A percentile compares a stretch with the other conserved stretches of the same genome.
Evolutionary conservation across 2,888 invertebrate species (phyloP).

Genomic region (Plusia festucae): DNA sequence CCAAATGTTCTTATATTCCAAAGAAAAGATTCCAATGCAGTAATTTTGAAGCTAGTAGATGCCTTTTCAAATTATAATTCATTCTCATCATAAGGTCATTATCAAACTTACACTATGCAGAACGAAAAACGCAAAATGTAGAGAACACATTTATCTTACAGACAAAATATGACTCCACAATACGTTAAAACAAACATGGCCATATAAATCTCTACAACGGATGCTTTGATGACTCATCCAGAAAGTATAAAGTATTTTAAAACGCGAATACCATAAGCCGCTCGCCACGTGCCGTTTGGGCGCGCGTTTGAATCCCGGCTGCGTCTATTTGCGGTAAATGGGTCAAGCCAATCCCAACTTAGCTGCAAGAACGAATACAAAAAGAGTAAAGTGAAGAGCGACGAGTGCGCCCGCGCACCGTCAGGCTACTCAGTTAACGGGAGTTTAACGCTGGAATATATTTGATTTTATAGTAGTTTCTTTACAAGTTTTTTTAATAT

Average conservation of each 20-base stretch:
- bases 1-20: too few relatives aligned
- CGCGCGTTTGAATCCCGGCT: conserved; percentile 76
- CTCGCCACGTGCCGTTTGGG: conserved; percentile 74
- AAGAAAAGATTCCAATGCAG: too few relatives aligned
- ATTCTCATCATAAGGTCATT: too few relatives aligned
- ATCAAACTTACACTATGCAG: background rate
- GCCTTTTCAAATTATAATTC: too few relatives aligned
- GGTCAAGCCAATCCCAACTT: conserved; percentile 87
- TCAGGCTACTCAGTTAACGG: conserved; percentile 37
- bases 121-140: background rate
- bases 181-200: conserved; percentile 9
- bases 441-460: conserved; percentile 31
- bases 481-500: background rate
- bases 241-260: conserved; percentile 47
- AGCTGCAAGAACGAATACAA: conserved; percentile 88
- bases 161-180: background rate
- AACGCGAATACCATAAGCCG: conserved; percentile 56
- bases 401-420: conserved; percentile 53
- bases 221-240: conserved; percentile 50
- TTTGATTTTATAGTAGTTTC: background rate
- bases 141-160: background rate
- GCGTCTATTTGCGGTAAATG: conserved; percentile 86
- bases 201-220: conserved; percentile 35
- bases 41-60: too few relatives aligned
- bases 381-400: conserved; percentile 84